Percentiles rank a stretch among this genome's conserved stretches.
These are phyloP conservation scores for Atopsyche davidsoni DNA, from an alignment of 1,140 invertebrate species.

Conservation along the genomic window DNA sequence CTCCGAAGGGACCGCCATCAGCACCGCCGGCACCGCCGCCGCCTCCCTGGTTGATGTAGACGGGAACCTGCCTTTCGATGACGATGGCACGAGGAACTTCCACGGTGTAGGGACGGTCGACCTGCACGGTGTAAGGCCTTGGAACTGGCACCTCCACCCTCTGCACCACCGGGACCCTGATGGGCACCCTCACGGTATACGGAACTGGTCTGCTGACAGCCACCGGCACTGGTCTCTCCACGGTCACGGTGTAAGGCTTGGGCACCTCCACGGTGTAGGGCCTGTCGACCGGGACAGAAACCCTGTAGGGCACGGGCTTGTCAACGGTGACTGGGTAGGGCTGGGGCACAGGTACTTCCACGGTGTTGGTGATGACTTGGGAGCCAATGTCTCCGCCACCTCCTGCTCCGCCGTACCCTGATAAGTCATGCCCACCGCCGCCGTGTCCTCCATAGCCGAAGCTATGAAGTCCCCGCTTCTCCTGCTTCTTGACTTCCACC, in stretches of 20 bases:
- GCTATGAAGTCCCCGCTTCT: slow-evolving; percentile 25
- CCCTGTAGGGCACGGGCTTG: slow-evolving; percentile 48
- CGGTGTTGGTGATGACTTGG: slow-evolving; percentile 25
- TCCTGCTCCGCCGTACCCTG: slow-evolving; percentile 11
- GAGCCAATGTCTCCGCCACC: slow-evolving; percentile 28
- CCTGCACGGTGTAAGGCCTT: slow-evolving; percentile 21
- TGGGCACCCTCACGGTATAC: slow-evolving; percentile 52
- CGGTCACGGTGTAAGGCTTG: slow-evolving; percentile 52
- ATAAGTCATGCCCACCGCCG: slow-evolving; percentile 6
- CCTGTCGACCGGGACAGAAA: slow-evolving; percentile 52
- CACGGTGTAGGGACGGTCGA: slow-evolving; percentile 20
- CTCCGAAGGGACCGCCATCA: slow-evolving; percentile 22
- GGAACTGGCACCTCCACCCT: slow-evolving; percentile 19
- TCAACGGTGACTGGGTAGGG: slow-evolving; percentile 26
- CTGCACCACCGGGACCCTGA: slow-evolving; percentile 11
- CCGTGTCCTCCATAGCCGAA: slow-evolving; percentile 27
- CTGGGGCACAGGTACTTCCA: slow-evolving; percentile 40
- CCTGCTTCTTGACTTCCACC: slow-evolving; percentile 19
- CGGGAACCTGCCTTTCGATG: slow-evolving; percentile 25
- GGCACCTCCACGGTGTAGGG: slow-evolving; percentile 50
- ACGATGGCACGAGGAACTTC: slow-evolving; percentile 19
- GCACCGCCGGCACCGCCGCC: slow-evolving; percentile 24
- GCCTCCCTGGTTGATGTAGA: slow-evolving; percentile 33
- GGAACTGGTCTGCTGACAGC: slow-evolving; percentile 52
- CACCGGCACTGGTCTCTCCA: slow-evolving; percentile 53